Percentiles rank a stretch among this genome's conserved stretches.
phyloP scores from a whole-genome alignment of 2,797 vertebrate genomes.

The Sparidentex hasta region DNA sequence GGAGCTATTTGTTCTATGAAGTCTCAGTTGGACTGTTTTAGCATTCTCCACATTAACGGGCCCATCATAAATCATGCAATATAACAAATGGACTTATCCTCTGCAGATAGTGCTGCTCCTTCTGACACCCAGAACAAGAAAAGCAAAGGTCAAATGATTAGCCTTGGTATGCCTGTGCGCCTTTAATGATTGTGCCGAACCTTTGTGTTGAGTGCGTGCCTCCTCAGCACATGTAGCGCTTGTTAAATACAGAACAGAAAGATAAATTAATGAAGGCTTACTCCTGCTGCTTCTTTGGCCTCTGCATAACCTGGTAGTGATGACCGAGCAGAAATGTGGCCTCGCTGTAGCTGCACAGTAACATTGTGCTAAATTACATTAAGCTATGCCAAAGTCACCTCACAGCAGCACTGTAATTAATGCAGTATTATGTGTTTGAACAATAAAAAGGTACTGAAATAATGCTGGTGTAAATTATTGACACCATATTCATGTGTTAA shows the following conservation, averaged over 20 bases:
- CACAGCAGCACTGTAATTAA: constrained; percentile 31
- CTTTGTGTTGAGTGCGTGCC: constrained; percentile 82
- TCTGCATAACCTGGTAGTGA: constrained; percentile 76
- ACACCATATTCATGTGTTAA: neutral
- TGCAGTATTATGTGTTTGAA: constrained; percentile 11
- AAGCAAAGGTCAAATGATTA: constrained; percentile 87
- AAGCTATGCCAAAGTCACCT: constrained; percentile 41
- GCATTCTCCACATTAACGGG: constrained; percentile 78
- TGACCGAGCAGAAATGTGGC: constrained; percentile 79
- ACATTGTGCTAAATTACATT: constrained; percentile 22
- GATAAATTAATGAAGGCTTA: constrained; percentile 84
- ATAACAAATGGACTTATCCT: constrained; percentile 83
- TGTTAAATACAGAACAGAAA: constrained; percentile 83
- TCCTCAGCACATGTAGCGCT: constrained; percentile 83
- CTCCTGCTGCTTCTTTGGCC: constrained; percentile 80
- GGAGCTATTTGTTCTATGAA: constrained; percentile 77
- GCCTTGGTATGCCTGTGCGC: constrained; percentile 78
- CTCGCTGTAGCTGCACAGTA: constrained; percentile 37
- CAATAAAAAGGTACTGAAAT: neutral
- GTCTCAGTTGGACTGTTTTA: constrained; percentile 78
- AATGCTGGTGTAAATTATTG: neutral
- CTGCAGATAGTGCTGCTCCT: constrained; percentile 74
- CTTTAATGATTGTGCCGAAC: constrained; percentile 84
- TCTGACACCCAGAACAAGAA: constrained; percentile 74
- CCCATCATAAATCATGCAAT: constrained; percentile 82